Evolutionary conservation across 23 tunicate species (phyloP), one percentile per base, ranked within the genome.

Genomic region (Halocynthia roretzi): DNA sequence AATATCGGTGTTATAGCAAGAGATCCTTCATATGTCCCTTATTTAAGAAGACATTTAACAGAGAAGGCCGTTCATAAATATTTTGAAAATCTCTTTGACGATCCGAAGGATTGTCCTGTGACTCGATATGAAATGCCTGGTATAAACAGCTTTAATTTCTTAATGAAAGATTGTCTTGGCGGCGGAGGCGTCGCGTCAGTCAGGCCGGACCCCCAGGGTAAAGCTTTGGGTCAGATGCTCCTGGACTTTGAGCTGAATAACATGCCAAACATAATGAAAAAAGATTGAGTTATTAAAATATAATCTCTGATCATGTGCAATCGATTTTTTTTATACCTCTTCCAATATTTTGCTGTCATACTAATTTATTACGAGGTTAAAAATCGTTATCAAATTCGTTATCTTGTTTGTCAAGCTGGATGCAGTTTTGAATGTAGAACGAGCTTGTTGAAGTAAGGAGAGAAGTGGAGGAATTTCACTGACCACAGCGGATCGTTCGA

Each of bases 181-280:
- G 98, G 98, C 5, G 98, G 98, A 7, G 98, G 98, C 7, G 84
- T 93, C 7, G 95, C 98, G 17, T 93, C 98, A 7, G 67, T 87
- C 8, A 61, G 90, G 51, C 70, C 71, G 31, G 98, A 93, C 70
- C 95, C 98, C 1, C 98, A 93, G 63, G 98, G 98, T 50, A 93
- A 93, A 69, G 76, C 94, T 0, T 84, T 83, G 61, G 98, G 84
- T 9, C 93, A 87, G 54, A 87, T 87, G 86, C 71, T 93, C 53
- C 69, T 87, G 9, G 90, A 87, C 51, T 62, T 93, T 53, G 87
- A 93, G 58, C 52, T 93, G 4, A 70, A 76, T 51, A 72, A 93
- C 53, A 66, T 93, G 71, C 98, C 98, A 31, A 31, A 31, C 44
- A 31, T 31, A 31, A 0, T 31, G 44, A 31, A 31, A 4, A 31